Evolutionary conservation across 2,113 vertebrate species (phyloP).

Genomic region (Eublepharis macularius): DNA sequence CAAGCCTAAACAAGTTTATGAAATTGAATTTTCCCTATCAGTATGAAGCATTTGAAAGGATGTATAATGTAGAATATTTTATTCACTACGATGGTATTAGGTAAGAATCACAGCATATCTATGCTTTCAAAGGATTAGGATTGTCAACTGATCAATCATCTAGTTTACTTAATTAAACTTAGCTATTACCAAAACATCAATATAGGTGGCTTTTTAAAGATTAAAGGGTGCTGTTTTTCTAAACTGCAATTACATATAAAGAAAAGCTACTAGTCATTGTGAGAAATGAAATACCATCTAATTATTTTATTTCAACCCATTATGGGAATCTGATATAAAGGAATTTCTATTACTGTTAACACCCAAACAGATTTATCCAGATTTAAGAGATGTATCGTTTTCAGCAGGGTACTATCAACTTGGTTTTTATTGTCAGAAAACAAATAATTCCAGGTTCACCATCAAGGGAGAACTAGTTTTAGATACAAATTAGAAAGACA

Average conservation of each 20-base stretch:
- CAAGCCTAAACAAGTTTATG: slow-evolving; percentile 14
- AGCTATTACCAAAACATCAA: background rate
- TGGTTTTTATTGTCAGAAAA: background rate
- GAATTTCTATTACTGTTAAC: background rate
- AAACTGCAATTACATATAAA: background rate
- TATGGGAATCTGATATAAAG: background rate
- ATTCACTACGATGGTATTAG: background rate
- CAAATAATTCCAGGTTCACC: background rate
- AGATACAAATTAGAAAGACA: too few species aligned
- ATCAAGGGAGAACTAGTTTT: background rate
- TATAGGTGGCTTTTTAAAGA: background rate
- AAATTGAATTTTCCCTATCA: background rate
- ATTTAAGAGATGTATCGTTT: background rate
- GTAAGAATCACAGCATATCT: background rate
- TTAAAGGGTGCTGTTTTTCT: background rate
- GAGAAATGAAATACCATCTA: background rate
- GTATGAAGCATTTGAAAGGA: too few species aligned
- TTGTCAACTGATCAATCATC: background rate
- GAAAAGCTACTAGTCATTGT: background rate
- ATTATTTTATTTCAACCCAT: background rate
- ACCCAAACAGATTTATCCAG: background rate
- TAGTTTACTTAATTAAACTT: background rate
- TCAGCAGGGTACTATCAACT: background rate
- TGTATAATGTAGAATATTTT: background rate
- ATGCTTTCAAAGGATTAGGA: background rate